A percentile compares a stretch with the other conserved stretches of the same genome.
Conservation (phyloP, 2,888 invertebrate genomes). For the Dyspetes luteomarginatus region DNA sequence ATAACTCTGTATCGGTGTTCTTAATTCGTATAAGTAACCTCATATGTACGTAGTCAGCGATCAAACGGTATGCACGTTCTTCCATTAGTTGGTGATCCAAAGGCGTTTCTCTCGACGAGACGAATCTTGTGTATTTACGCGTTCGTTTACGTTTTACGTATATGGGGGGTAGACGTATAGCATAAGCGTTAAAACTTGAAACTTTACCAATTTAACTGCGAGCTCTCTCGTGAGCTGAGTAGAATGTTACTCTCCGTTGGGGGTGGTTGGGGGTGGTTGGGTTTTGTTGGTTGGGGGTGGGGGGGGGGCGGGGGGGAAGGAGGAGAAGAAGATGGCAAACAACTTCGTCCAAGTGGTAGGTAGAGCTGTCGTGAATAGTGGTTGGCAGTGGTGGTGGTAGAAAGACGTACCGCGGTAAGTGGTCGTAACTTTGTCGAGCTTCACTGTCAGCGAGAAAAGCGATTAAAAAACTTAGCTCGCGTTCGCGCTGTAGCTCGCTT, state of each 20-base stretch:
- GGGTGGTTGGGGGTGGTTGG: neutral
- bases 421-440: constrained; percentile 69
- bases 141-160: constrained; percentile 52
- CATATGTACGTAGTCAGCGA: neutral
- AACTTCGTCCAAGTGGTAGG: constrained; percentile 59
- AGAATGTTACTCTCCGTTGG: constrained; percentile 66
- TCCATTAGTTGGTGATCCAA: constrained; percentile 54
- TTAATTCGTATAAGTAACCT: too few species aligned
- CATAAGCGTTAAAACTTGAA: constrained; percentile 70
- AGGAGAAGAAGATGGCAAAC: constrained; percentile 63
- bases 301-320: neutral
- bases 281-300: neutral
- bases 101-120: constrained; percentile 20
- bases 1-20: too few species aligned
- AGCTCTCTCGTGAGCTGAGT: constrained; percentile 57
- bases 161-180: constrained; percentile 43
- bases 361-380: constrained; percentile 13
- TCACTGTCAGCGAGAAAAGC: constrained; percentile 67
- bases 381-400: constrained; percentile 42
- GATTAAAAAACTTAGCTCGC: constrained; percentile 63
- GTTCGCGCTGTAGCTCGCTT: neutral
- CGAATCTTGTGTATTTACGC: constrained; percentile 53
- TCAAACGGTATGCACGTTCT: constrained; percentile 9
- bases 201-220: constrained; percentile 72
- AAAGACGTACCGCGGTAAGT: constrained; percentile 59